Conservation (phyloP, 2,797 vertebrate species). For the Enteromius mattozi region DNA sequence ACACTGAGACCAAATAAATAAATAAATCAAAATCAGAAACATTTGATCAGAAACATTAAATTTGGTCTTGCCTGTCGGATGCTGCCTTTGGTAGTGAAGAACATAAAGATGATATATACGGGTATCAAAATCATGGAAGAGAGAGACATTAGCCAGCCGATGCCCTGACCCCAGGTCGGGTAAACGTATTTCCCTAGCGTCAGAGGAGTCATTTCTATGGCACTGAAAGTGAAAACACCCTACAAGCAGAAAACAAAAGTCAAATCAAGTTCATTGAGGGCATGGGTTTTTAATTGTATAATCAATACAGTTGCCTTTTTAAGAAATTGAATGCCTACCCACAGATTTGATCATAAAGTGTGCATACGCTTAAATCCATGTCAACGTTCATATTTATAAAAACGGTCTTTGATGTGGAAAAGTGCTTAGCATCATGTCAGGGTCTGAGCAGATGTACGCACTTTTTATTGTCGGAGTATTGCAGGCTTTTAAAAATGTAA, state of each 20-base stretch:
- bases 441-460: no score
- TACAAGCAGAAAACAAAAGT: slow-evolving; percentile 62
- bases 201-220: slow-evolving; percentile 90
- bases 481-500: no score
- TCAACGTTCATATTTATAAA: no score
- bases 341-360: no score
- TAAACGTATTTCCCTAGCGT: slow-evolving; percentile 87
- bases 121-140: slow-evolving; percentile 91
- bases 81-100: slow-evolving; percentile 80
- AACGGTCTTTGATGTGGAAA: no score
- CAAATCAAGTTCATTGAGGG: neutral
- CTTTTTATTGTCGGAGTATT: no score
- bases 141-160: slow-evolving; percentile 89
- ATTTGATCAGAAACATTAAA: neutral
- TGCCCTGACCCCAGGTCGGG: slow-evolving; percentile 86
- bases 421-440: no score
- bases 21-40: neutral
- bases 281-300: neutral
- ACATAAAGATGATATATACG: slow-evolving; percentile 84
- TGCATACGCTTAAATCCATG: no score
- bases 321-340: neutral
- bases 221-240: slow-evolving; percentile 91
- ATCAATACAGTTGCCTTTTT: neutral
- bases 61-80: slow-evolving; percentile 75
- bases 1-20: neutral